Evolutionary conservation across 2,888 invertebrate genomes (phyloP).

Genomic region (Cylloceria caligata): DNA sequence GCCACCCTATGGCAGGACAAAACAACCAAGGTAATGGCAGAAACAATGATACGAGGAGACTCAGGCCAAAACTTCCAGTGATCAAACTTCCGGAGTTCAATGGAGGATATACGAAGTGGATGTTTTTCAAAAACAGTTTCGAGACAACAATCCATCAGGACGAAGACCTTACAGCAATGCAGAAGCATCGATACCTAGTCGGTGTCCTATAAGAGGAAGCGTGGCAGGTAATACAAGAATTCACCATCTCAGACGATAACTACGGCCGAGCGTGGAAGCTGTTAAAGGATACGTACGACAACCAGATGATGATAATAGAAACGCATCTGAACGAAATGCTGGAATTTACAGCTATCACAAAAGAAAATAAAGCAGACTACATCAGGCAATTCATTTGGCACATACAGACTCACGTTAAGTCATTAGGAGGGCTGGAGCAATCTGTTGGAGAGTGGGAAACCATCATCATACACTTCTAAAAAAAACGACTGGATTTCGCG

Average conservation of each 20-base stretch:
- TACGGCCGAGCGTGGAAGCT: conserved; percentile 55
- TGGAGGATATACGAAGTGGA: conserved; percentile 52
- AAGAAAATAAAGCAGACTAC: conserved; percentile 48
- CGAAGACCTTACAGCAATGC: conserved; percentile 36
- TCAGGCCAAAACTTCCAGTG: conserved; percentile 40
- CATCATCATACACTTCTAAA: conserved; percentile 68
- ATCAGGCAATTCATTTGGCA: conserved; percentile 65
- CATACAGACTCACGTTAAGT: conserved; percentile 51
- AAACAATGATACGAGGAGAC: neutral
- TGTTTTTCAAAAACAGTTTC: conserved; percentile 56
- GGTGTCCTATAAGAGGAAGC: conserved; percentile 53
- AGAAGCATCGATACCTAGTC: conserved; percentile 59
- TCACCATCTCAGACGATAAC: conserved; percentile 43
- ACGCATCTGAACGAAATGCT: conserved; percentile 66
- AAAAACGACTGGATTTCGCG: conserved; percentile 68
- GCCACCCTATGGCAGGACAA: neutral
- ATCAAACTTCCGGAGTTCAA: conserved; percentile 49
- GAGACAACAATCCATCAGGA: conserved; percentile 47
- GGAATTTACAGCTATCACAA: conserved; percentile 58
- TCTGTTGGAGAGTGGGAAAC: conserved; percentile 71
- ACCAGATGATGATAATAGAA: conserved; percentile 67
- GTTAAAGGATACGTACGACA: conserved; percentile 66
- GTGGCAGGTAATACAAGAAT: conserved; percentile 39
- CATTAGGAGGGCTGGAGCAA: conserved; percentile 68
- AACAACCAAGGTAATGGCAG: neutral